phyloP scores from a whole-genome alignment of 2,797 vertebrate species.

The Podargus strigoides region DNA sequence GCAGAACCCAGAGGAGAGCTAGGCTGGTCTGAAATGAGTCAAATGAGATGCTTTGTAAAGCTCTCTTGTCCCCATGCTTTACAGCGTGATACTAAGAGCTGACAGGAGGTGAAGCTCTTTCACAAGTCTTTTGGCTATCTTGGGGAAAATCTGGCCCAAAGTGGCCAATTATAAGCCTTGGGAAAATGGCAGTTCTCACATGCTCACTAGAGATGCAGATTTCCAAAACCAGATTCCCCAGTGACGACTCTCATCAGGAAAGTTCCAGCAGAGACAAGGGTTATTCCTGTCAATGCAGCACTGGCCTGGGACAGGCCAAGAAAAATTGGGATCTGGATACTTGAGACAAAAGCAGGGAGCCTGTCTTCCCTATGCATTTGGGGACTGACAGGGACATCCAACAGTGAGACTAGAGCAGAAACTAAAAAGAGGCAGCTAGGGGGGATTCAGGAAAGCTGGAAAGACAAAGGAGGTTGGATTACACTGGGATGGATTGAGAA shows the following conservation, averaged over 20 bases:
- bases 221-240: slow-evolving; percentile 6
- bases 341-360: background rate
- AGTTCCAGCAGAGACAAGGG: background rate
- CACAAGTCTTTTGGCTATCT: background rate
- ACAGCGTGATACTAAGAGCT: background rate
- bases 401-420: background rate
- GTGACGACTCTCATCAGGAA: background rate
- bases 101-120: slow-evolving; percentile 36
- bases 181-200: slow-evolving; percentile 27
- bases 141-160: slow-evolving; percentile 31
- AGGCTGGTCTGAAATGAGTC: background rate
- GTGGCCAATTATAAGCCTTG: slow-evolving; percentile 43
- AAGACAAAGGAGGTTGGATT: background rate
- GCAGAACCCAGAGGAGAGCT: background rate
- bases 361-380: background rate
- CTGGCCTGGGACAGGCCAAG: background rate
- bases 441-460: background rate
- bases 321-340: background rate
- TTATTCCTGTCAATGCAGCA: background rate
- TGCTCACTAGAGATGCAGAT: background rate
- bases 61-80: background rate
- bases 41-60: background rate
- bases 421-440: background rate
- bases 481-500: background rate
- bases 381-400: background rate